Evolutionary conservation across 2,797 vertebrate genomes (phyloP).

Genomic region (Crocidura indochinensis): DNA sequence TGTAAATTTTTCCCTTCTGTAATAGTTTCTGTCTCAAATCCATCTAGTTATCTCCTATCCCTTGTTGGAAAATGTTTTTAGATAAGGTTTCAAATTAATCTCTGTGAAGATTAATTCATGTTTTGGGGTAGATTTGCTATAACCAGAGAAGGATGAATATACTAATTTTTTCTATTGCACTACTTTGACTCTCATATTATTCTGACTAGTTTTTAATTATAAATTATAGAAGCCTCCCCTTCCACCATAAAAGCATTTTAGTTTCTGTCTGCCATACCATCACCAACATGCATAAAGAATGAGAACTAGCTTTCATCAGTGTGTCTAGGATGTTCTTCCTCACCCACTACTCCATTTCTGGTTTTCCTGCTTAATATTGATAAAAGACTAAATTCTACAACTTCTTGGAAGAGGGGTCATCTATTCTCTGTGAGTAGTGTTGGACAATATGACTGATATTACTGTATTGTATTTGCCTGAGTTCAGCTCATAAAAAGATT

Average conservation of each 20-base stretch:
- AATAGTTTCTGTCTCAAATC: no score
- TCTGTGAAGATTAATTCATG: no score
- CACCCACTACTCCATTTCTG: not conserved
- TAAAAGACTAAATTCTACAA: not conserved
- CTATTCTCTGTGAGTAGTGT: not conserved
- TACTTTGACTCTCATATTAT: no score
- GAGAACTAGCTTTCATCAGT: not conserved
- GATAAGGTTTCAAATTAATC: no score
- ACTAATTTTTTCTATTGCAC: no score
- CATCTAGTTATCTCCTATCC: no score
- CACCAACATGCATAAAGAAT: not conserved
- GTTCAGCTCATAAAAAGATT: not conserved
- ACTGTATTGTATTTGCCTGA: not conserved
- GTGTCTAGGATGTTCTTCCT: not conserved
- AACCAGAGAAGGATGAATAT: no score
- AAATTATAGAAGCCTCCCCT: not conserved
- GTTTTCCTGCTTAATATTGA: not conserved
- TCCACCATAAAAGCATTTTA: not conserved
- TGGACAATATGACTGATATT: not conserved
- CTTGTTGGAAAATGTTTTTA: no score
- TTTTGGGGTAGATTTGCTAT: no score
- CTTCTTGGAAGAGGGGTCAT: not conserved
- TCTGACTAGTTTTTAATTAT: constrained; percentile 3
- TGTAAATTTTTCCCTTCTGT: no score
- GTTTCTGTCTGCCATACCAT: not conserved